Conservation (phyloP, 2,113 vertebrate genomes). For the Spheniscus mendiculus region DNA sequence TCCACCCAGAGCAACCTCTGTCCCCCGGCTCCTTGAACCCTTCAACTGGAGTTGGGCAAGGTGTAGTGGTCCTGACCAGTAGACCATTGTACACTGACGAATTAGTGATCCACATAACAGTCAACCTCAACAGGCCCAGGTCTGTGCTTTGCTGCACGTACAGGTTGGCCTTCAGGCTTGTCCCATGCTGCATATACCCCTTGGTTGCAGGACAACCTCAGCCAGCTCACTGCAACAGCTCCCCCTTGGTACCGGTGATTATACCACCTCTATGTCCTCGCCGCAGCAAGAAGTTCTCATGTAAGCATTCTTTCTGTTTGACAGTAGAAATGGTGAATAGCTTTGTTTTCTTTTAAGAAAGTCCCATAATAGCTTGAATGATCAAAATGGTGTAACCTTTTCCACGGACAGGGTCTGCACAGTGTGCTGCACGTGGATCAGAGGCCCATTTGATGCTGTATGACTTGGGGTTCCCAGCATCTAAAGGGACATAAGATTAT, state of each 20-base stretch:
- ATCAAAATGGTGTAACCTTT: background rate
- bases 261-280: background rate
- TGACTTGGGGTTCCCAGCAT: background rate
- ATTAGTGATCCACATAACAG: background rate
- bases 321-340: background rate
- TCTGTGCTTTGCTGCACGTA: background rate
- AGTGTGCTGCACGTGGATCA: background rate
- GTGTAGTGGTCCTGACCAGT: background rate
- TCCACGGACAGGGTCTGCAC: background rate
- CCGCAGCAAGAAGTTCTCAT: background rate
- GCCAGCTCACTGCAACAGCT: background rate
- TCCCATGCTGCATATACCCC: background rate
- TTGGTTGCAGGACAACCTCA: background rate
- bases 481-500: background rate
- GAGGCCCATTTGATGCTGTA: background rate
- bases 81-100: background rate
- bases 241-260: fast-evolving
- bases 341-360: background rate
- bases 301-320: background rate
- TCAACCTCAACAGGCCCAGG: background rate
- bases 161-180: background rate
- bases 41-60: background rate
- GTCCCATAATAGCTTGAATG: background rate
- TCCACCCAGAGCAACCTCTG: background rate
- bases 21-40: background rate